These are phyloP conservation scores for Gadopsis bispinosus DNA, from an alignment of 2,797 vertebrate species.

Conservation along the genomic window DNA sequence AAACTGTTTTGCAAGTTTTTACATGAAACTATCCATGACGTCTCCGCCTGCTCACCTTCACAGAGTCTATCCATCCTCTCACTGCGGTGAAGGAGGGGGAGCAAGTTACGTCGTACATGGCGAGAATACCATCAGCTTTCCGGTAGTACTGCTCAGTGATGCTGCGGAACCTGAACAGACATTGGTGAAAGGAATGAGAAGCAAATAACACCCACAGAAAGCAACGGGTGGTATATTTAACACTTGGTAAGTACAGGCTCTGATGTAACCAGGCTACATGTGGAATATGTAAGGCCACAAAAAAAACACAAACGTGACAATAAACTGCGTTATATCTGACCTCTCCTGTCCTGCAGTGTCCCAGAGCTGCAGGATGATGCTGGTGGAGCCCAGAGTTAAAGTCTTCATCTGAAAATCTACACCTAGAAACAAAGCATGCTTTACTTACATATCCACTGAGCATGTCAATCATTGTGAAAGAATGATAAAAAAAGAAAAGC, in stretches of 20 bases:
- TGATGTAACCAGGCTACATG: no score
- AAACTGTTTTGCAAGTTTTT: slow-evolving; percentile 63
- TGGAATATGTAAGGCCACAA: not conserved
- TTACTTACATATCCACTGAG: not conserved
- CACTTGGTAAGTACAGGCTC: no score
- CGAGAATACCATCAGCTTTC: slow-evolving; percentile 86
- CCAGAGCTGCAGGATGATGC: slow-evolving; percentile 88
- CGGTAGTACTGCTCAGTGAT: slow-evolving; percentile 90
- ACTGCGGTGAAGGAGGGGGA: slow-evolving; percentile 82
- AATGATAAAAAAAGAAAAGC: not conserved
- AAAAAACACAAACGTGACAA: not conserved
- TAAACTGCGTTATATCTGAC: slow-evolving; percentile 61
- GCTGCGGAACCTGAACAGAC: slow-evolving; percentile 83
- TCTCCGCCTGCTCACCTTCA: slow-evolving; percentile 82
- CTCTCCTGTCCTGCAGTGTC: slow-evolving; percentile 92
- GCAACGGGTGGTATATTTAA: not conserved
- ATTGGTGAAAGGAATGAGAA: not conserved
- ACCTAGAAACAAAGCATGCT: slow-evolving; percentile 70
- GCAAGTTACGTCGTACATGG: slow-evolving; percentile 86
- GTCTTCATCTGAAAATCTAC: slow-evolving; percentile 89
- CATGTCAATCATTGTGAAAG: not conserved
- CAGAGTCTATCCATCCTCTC: slow-evolving; percentile 85
- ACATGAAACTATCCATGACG: slow-evolving; percentile 15
- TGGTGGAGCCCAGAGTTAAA: slow-evolving; percentile 81
- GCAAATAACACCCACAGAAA: not conserved